A percentile compares a stretch with the other conserved stretches of the same genome.
Conservation (phyloP, 2,113 vertebrate species). For the Mormyrus lacerda region DNA sequence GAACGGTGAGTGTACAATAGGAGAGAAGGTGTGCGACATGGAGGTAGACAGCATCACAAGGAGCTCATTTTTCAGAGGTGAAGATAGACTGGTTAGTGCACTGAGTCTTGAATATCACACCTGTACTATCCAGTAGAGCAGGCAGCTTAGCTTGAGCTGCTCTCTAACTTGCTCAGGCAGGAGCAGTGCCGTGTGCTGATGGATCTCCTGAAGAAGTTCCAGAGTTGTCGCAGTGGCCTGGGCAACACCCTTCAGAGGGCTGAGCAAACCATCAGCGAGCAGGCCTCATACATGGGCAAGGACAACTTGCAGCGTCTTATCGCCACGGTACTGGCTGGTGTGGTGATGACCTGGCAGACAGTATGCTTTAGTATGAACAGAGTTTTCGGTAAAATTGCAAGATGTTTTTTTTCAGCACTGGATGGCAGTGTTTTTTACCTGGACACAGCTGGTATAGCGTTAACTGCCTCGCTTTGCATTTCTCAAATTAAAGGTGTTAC, state of each 20-base stretch:
- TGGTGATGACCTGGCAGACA: neutral
- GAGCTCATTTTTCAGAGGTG: neutral
- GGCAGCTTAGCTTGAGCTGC: neutral
- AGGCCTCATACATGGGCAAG: conserved; percentile 84
- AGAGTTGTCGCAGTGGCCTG: conserved; percentile 68
- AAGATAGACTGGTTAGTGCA: neutral
- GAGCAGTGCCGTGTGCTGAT: conserved; percentile 70
- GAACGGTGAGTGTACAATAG: conserved; percentile 59
- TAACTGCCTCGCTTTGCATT: neutral
- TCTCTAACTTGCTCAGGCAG: conserved; percentile 51
- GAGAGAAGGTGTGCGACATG: neutral
- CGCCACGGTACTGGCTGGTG: conserved; percentile 56
- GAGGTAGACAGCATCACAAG: neutral
- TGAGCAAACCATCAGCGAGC: conserved; percentile 68
- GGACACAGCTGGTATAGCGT: neutral
- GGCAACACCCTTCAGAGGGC: conserved; percentile 75
- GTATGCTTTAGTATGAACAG: neutral
- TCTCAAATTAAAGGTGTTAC: neutral
- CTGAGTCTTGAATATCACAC: neutral
- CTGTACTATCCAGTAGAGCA: neutral
- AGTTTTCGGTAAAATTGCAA: neutral
- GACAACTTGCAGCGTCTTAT: conserved; percentile 81
- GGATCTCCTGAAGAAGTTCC: conserved; percentile 83
- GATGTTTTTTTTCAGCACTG: neutral
- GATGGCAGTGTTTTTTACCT: neutral